Evolutionary conservation across 2,113 vertebrate genomes (phyloP).

Genomic region (Antidorcas marsupialis): DNA sequence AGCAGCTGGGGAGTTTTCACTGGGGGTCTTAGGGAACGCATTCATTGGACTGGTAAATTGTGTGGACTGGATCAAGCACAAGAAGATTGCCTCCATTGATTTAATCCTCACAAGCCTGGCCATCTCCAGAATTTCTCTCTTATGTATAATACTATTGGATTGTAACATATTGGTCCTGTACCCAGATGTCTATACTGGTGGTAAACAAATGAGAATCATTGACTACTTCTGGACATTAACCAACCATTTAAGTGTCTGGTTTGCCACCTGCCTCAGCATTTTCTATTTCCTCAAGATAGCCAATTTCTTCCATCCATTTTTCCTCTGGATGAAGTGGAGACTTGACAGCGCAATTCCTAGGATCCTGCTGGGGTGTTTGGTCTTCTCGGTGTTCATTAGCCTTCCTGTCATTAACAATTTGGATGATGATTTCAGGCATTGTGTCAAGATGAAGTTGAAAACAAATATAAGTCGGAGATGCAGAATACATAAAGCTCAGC

Average conservation of each 20-base stretch:
- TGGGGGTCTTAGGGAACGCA: conserved; percentile 66
- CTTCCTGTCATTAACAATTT: conserved; percentile 15
- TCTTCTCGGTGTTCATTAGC: neutral
- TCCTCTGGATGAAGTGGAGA: conserved; percentile 68
- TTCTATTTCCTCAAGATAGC: conserved; percentile 73
- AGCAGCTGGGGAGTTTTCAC: conserved; percentile 33
- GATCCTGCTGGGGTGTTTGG: neutral
- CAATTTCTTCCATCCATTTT: conserved; percentile 58
- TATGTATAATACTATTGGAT: conserved; percentile 39
- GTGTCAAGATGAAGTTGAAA: neutral
- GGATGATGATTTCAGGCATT: conserved; percentile 16
- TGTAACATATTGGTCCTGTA: conserved; percentile 10
- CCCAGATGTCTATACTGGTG: neutral
- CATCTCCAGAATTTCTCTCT: conserved; percentile 64
- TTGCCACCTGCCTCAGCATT: conserved; percentile 64
- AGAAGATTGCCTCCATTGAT: conserved; percentile 60
- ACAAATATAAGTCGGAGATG: conserved; percentile 24
- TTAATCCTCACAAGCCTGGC: conserved; percentile 69
- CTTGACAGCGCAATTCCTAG: conserved; percentile 30
- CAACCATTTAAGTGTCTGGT: conserved; percentile 61
- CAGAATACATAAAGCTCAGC: neutral
- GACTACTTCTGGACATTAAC: conserved; percentile 60
- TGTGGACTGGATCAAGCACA: conserved; percentile 54
- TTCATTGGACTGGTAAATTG: conserved; percentile 65
- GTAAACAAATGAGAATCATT: conserved; percentile 42